These are phyloP conservation scores for Drosophila neocordata DNA, from an alignment of 1,140 invertebrate species.

Conservation along the genomic window DNA sequence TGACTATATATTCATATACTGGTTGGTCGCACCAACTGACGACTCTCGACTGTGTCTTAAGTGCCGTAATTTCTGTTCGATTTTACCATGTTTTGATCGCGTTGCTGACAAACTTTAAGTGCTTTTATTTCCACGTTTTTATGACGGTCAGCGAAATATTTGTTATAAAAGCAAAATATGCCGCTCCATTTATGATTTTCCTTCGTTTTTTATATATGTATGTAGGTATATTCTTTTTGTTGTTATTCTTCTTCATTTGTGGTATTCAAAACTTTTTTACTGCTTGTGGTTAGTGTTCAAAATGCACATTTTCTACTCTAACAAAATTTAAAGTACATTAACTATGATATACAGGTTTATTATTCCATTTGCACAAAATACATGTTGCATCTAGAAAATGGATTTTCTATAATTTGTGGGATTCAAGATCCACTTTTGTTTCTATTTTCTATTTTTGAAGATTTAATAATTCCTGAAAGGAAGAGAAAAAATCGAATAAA, in stretches of 20 bases:
- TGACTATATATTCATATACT: constrained; percentile 18
- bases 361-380: no score
- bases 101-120: constrained; percentile 75
- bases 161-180: constrained; percentile 69
- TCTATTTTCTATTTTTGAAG: no score
- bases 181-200: constrained; percentile 63
- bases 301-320: constrained; percentile 11
- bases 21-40: background rate
- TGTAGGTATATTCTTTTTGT: no score
- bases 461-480: no score
- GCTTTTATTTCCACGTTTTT: constrained; percentile 77
- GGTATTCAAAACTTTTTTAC: constrained; percentile 59
- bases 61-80: constrained; percentile 75
- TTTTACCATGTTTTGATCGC: constrained; percentile 70
- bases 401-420: no score
- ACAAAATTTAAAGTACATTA: background rate
- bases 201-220: constrained; percentile 4
- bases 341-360: no score
- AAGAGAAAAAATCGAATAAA: no score
- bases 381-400: no score
- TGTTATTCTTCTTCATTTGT: constrained; percentile 49
- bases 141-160: constrained; percentile 53
- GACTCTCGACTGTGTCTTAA: constrained; percentile 39
- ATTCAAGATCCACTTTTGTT: no score
- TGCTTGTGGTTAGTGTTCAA: constrained; percentile 42